phyloP scores from a whole-genome alignment of 1,140 invertebrate genomes.

The Euglossa dilemma region DNA sequence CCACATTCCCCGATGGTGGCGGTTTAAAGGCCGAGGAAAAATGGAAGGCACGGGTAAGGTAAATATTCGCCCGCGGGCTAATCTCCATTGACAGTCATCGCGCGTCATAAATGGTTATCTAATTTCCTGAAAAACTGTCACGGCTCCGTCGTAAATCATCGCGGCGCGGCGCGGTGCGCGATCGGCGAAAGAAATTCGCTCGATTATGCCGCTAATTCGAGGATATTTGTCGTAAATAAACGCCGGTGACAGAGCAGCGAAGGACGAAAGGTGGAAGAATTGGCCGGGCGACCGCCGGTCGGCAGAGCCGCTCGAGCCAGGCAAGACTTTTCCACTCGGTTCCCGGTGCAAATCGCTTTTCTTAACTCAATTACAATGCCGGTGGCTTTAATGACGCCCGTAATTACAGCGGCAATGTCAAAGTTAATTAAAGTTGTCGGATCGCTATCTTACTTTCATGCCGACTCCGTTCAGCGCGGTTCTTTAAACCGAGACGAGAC shows the following conservation, averaged over 20 bases:
- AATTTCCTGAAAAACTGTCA: slow-evolving; percentile 7
- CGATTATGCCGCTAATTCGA: background rate
- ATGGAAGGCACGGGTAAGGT: too few species aligned
- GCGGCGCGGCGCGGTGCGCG: background rate
- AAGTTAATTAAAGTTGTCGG: slow-evolving; percentile 72
- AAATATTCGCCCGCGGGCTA: too few species aligned
- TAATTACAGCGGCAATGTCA: slow-evolving; percentile 70
- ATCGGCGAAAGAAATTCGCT: background rate
- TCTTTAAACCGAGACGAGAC: slow-evolving; percentile 36
- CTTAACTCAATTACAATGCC: slow-evolving; percentile 72
- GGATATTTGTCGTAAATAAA: slow-evolving; percentile 6
- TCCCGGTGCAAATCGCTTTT: slow-evolving; percentile 64
- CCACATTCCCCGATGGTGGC: background rate
- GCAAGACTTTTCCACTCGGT: slow-evolving; percentile 54
- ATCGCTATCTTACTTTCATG: slow-evolving; percentile 70
- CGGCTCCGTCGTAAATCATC: slow-evolving; percentile 2
- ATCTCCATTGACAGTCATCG: background rate
- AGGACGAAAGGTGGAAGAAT: background rate
- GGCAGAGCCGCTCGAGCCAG: slow-evolving; percentile 14
- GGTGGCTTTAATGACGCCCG: slow-evolving; percentile 65
- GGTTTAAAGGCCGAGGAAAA: background rate
- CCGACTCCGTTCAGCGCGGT: slow-evolving; percentile 54
- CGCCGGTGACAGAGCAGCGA: background rate
- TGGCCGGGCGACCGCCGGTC: background rate
- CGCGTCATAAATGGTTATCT: background rate